Evolutionary conservation across 2,113 vertebrate species (phyloP), one percentile per base, ranked within the genome.

Genomic region (Martes martes): DNA sequence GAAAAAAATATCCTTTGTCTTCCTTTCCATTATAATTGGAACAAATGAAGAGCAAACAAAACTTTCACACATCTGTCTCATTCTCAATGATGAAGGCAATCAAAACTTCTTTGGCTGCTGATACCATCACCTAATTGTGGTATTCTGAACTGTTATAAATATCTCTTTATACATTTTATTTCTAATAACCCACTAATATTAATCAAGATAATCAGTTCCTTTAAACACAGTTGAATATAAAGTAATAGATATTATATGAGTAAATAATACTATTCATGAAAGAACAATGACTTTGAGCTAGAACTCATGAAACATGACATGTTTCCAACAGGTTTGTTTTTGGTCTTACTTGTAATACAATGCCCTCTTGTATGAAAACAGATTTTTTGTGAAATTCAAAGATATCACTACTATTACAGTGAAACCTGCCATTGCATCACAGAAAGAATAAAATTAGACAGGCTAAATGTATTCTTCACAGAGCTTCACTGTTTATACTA

Each of bases 191-290:
- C 26, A 50, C 4, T 65, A 23, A 79, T 88, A 36, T 91, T 81
- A 63, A 14, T 24, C 36, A 55, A 91, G n/a, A 3, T 47, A 42
- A 50, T 50, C 6, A 73, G 33, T 55, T 63, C 2, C 31, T 87
- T 84, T 87, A 65, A 93, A 94, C 33, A 94, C 15, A 50, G 82
- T 80, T 96, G 61, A 57, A 88, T 73, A 67, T 65, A 74, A 83
- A 89, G 74, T 92, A 78, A 39, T 55, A 78, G 33, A 23, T 71
- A 79, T 82, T 50, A 19, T 7, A 3, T 28, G 55, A 52, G 24
- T 36, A 84, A 94, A 23, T 94, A 45, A 76, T 21, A 81, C 11
- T 57, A 4, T 45, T 81, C 2, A 8, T 47, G 55, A 95, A 92
- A 31, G 59, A 52, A 28, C 19, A 59, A 26, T 11, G 24, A 36